These are phyloP conservation scores for Saccostrea echinata DNA, from an alignment of 1,140 invertebrate genomes.

Conservation along the genomic window DNA sequence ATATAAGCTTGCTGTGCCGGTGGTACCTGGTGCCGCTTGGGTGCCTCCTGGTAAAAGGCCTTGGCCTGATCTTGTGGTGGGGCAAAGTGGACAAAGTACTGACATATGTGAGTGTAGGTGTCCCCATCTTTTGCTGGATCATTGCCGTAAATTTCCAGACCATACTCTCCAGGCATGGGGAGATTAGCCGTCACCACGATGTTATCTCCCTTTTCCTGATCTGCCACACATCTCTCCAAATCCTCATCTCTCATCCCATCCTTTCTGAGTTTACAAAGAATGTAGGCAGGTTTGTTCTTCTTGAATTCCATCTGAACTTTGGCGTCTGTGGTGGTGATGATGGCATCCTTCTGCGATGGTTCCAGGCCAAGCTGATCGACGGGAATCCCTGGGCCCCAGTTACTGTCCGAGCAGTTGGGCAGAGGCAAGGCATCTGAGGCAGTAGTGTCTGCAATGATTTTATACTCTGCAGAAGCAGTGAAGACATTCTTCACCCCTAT, in stretches of 20 bases:
- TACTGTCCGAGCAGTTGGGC: conserved; percentile 78
- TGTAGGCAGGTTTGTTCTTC: conserved; percentile 72
- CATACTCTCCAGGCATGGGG: conserved; percentile 77
- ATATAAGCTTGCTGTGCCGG: conserved; percentile 56
- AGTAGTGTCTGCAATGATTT: conserved; percentile 76
- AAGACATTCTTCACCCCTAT: conserved; percentile 77
- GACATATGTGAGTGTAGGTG: conserved; percentile 79
- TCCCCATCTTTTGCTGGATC: conserved; percentile 79
- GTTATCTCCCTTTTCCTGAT: conserved; percentile 70
- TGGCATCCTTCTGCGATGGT: conserved; percentile 72
- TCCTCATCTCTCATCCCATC: conserved; percentile 74
- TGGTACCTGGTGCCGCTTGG: conserved; percentile 58
- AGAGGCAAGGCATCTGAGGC: conserved; percentile 73
- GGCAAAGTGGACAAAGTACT: conserved; percentile 79
- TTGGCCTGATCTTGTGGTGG: conserved; percentile 68
- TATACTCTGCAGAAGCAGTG: conserved; percentile 79
- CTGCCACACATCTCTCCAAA: conserved; percentile 73
- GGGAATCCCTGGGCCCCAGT: conserved; percentile 79
- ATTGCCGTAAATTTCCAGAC: conserved; percentile 80
- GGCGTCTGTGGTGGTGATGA: conserved; percentile 69
- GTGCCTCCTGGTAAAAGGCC: conserved; percentile 76
- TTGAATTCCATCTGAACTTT: conserved; percentile 63
- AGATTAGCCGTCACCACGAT: conserved; percentile 69
- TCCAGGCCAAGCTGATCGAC: conserved; percentile 77
- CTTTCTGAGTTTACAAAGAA: conserved; percentile 73